Percentiles rank a stretch among this genome's conserved stretches.
These are phyloP conservation scores for Drosophila lini DNA, from an alignment of 1,140 invertebrate genomes.

Conservation along the genomic window DNA sequence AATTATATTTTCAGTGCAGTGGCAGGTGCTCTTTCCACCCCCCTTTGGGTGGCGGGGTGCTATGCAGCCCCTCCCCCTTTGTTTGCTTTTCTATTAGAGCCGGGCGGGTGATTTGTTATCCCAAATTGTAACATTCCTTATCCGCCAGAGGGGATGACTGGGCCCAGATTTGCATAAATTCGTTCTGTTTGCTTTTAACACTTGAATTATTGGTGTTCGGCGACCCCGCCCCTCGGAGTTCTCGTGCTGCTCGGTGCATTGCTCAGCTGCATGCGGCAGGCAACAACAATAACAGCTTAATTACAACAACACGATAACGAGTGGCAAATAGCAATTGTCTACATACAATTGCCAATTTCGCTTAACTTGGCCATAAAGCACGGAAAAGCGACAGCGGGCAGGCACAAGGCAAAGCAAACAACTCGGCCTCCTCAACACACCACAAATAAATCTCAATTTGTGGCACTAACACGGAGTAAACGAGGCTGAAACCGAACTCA, in stretches of 20 bases:
- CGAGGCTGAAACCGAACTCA: slow-evolving; percentile 36
- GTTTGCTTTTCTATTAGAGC: slow-evolving; percentile 72
- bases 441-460: slow-evolving; percentile 77
- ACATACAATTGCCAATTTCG: slow-evolving; percentile 75
- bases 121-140: slow-evolving; percentile 49
- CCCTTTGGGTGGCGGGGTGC: neutral
- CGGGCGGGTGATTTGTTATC: slow-evolving; percentile 51
- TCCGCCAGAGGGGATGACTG: slow-evolving; percentile 50
- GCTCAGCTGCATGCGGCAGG: slow-evolving; percentile 45
- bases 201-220: slow-evolving; percentile 70
- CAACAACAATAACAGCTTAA: slow-evolving; percentile 71
- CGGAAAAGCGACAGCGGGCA: slow-evolving; percentile 23
- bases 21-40: slow-evolving; percentile 60
- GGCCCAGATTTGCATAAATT: slow-evolving; percentile 71
- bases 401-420: slow-evolving; percentile 33
- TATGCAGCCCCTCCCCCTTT: slow-evolving; percentile 5
- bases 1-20: slow-evolving; percentile 14
- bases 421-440: slow-evolving; percentile 41
- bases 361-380: slow-evolving; percentile 73
- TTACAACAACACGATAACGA: slow-evolving; percentile 73
- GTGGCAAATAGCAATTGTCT: slow-evolving; percentile 65
- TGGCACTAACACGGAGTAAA: slow-evolving; percentile 60
- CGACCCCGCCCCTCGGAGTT: slow-evolving; percentile 3
- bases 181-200: slow-evolving; percentile 67
- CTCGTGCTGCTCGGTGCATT: slow-evolving; percentile 20